These are phyloP conservation scores for Corydoras maculifer DNA, from an alignment of 2,113 vertebrate species.

Conservation along the genomic window DNA sequence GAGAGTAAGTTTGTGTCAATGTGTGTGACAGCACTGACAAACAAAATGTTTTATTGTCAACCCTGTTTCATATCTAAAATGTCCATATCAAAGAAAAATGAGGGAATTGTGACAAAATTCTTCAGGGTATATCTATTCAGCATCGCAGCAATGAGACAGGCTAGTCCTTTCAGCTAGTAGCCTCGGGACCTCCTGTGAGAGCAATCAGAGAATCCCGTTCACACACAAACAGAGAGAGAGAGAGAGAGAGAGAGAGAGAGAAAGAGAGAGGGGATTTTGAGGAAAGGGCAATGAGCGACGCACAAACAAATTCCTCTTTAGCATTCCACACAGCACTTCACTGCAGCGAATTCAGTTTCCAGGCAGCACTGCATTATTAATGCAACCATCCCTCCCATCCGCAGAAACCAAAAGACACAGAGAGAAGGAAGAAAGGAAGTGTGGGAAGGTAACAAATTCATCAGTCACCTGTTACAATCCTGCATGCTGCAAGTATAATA, in stretches of 20 bases:
- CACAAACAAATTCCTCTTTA: slow-evolving; percentile 73
- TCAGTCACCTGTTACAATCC: not conserved
- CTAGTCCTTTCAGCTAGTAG: slow-evolving; percentile 9
- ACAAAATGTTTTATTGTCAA: not conserved
- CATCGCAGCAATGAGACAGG: slow-evolving; percentile 16
- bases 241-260: slow-evolving; percentile 3
- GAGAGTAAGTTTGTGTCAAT: too few species aligned
- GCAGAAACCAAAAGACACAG: slow-evolving; percentile 12
- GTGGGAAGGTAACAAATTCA: slow-evolving; percentile 13
- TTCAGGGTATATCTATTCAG: slow-evolving; percentile 8
- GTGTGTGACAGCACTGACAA: too few species aligned
- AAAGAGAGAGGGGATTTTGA: slow-evolving; percentile 34
- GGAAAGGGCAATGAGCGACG: slow-evolving; percentile 39
- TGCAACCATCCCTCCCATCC: slow-evolving; percentile 52
- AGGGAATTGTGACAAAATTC: not conserved
- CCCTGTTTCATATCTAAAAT: slow-evolving; percentile 2
- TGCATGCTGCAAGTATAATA: too few species aligned
- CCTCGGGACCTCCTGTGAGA: slow-evolving; percentile 15
- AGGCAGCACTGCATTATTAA: slow-evolving; percentile 76
- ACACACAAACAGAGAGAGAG: slow-evolving; percentile 8
- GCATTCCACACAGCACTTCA: slow-evolving; percentile 68
- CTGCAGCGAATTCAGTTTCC: slow-evolving; percentile 71
- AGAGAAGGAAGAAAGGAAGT: slow-evolving; percentile 19
- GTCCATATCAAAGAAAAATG: not conserved
- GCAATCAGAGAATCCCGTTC: slow-evolving; percentile 13